Base-by-base conservation (phyloP, 2,113 vertebrate species). In the Chelonoidis abingdonii region DNA sequence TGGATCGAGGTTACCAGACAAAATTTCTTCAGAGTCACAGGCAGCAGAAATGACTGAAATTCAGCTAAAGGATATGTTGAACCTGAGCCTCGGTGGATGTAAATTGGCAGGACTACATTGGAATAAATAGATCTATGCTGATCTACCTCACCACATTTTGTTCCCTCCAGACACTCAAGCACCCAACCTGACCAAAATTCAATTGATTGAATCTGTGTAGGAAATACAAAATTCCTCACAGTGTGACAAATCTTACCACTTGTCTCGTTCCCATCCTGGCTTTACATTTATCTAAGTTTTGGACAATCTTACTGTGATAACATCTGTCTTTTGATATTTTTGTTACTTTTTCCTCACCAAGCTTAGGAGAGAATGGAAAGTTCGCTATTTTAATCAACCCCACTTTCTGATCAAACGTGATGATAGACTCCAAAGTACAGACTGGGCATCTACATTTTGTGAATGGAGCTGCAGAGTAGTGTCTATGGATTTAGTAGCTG, bases 281-380 rank as follows among this genome's bases (percentile, higher is more conserved):
- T 89, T 95, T 69, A n/a, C 22, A n/a, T 50, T 27, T 38, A 7
- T 35, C 35, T 59, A 5, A 8, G 6, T 72, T 21, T 56, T 7
- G 13, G 44, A 44, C 7, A 38, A 29, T 1, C 0, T 1, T 0
- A 0, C 62, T 87, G 22, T 56, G 5, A 50, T 89, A 27, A 10
- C 11, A 65, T 12, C 8, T 25, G 10, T 8, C 25, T 16, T 52
- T 78, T 41, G 25, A 76, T 62, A 2, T 47, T 49, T 53, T 50
- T 50, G 19, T 21, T 85, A 69, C 69, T 83, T 83, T 5, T 27
- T n/a, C n/a, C 17, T 69, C 38, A 89, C 47, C 54, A 47, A 49
- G 14, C 83, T 4, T 54, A 76, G 1, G 17, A 83, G 72, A 41
- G 44, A n/a, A 72, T 2, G 22, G n/a, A 52, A 13, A 14, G 7